phyloP scores from a whole-genome alignment of 2,797 vertebrate species.

The Lagorchestes hirsutus region DNA sequence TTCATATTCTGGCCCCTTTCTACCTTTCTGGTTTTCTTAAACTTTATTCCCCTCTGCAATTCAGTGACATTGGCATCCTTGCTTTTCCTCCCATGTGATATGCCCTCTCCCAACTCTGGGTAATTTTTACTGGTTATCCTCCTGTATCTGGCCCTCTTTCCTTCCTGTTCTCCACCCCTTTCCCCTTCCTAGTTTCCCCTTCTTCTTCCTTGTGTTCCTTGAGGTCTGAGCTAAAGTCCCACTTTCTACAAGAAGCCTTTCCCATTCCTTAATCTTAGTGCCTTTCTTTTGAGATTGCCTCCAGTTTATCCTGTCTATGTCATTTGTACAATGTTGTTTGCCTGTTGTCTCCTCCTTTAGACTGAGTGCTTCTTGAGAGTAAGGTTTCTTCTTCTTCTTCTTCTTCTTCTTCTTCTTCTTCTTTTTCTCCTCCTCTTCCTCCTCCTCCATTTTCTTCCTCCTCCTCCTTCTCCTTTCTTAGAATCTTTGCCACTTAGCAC shows the following conservation, averaged over 20 bases:
- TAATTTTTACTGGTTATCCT: background rate
- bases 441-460: no score
- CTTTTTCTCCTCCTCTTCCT: no score
- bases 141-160: background rate
- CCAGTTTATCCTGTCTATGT: background rate
- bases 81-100: background rate
- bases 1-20: background rate
- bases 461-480: background rate
- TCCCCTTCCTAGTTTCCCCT: background rate
- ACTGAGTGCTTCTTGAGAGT: background rate
- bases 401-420: no score
- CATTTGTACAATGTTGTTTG: background rate
- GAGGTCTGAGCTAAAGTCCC: background rate
- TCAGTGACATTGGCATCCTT: background rate
- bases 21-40: background rate
- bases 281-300: background rate
- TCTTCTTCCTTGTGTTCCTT: background rate
- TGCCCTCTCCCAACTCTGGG: background rate
- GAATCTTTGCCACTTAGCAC: background rate
- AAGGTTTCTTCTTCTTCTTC: background rate
- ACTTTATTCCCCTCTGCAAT: background rate
- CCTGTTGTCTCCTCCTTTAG: background rate
- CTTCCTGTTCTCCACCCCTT: background rate
- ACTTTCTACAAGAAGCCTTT: background rate
- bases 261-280: background rate